Evolutionary conservation across 1,140 invertebrate genomes (phyloP).

Genomic region (Danaus plexippus): DNA sequence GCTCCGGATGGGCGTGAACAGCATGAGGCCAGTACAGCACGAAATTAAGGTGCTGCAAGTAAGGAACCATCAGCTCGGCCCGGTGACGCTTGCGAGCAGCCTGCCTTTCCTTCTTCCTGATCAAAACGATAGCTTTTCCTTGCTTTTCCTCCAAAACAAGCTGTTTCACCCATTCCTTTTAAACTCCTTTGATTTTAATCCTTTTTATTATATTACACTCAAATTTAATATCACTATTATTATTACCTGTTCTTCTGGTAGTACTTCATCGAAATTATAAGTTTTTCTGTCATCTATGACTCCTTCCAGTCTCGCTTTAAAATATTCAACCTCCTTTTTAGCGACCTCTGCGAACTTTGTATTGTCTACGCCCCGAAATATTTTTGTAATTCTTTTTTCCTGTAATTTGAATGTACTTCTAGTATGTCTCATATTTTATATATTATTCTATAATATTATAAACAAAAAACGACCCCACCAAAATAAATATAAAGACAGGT

Average conservation of each 20-base stretch:
- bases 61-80: slow-evolving; percentile 49
- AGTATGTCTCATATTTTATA: background rate
- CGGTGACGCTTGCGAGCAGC: slow-evolving; percentile 50
- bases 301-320: slow-evolving; percentile 23
- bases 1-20: slow-evolving; percentile 47
- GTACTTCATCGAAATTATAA: slow-evolving; percentile 42
- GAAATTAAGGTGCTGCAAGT: slow-evolving; percentile 46
- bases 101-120: slow-evolving; percentile 31
- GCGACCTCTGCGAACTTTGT: slow-evolving; percentile 41
- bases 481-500: slow-evolving; percentile 52
- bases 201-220: background rate
- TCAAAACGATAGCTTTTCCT: slow-evolving; percentile 11
- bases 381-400: slow-evolving; percentile 43
- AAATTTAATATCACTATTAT: too few relatives aligned
- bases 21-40: slow-evolving; percentile 57
- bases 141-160: slow-evolving; percentile 24
- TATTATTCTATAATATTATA: background rate
- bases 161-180: slow-evolving; percentile 42
- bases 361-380: slow-evolving; percentile 49
- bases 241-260: slow-evolving; percentile 44
- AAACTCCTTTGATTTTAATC: slow-evolving; percentile 1
- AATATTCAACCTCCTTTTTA: slow-evolving; percentile 36
- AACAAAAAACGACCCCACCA: slow-evolving; percentile 29
- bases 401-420: slow-evolving; percentile 20
- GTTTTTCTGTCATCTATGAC: slow-evolving; percentile 22